Evolutionary conservation across 2,113 vertebrate genomes (phyloP).

Genomic region (Cyanoramphus novaezelandiae): DNA sequence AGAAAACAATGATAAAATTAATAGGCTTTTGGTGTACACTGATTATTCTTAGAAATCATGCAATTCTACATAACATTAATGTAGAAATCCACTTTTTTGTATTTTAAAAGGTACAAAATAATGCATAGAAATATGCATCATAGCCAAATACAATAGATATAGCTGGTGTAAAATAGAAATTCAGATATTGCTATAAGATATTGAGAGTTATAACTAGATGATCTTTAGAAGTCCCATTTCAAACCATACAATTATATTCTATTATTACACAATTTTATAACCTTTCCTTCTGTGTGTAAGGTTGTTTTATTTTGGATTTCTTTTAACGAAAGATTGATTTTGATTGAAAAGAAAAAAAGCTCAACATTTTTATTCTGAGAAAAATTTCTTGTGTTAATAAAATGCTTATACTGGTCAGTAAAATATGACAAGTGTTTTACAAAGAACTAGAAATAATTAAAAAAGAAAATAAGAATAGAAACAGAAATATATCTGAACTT

Average conservation of each 20-base stretch:
- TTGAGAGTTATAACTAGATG: accelerated
- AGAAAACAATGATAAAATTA: not conserved
- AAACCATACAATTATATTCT: not conserved
- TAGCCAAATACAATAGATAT: not conserved
- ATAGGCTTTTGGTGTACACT: not conserved
- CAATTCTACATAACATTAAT: not conserved
- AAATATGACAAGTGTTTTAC: not conserved
- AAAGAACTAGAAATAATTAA: not conserved
- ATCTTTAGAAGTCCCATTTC: not conserved
- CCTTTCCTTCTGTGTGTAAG: not conserved
- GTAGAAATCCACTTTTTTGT: not conserved
- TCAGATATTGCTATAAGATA: not conserved
- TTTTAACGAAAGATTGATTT: not conserved
- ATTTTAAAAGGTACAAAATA: not conserved
- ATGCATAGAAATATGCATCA: not conserved
- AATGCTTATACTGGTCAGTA: not conserved
- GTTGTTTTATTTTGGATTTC: not conserved
- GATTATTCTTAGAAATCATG: not conserved
- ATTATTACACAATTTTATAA: not conserved
- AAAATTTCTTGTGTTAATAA: not conserved
- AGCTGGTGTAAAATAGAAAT: not conserved
- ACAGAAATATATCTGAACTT: not conserved
- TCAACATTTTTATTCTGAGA: not conserved
- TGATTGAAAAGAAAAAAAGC: not conserved
- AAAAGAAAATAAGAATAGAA: not conserved